phyloP scores from a whole-genome alignment of 2,113 vertebrate genomes.

The Rissa tridactyla region DNA sequence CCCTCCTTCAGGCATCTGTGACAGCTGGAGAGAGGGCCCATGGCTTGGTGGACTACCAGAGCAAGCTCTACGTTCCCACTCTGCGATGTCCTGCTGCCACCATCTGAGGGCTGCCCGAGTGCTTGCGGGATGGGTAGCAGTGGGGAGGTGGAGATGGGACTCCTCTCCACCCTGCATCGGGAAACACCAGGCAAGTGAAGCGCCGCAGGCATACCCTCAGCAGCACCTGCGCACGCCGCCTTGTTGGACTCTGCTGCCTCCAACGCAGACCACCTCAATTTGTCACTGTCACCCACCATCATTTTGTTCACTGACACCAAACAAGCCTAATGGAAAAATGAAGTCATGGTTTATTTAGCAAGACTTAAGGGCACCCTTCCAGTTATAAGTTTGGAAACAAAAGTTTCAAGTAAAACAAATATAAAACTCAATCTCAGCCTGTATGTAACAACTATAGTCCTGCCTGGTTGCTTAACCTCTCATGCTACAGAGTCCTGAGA shows the following conservation, averaged over 20 bases:
- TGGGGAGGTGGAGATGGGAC: background rate
- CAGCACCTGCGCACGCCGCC: background rate
- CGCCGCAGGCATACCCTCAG: background rate
- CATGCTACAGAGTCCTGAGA: background rate
- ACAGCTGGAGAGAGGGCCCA: background rate
- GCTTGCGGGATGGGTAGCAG: background rate
- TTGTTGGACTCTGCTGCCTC: background rate
- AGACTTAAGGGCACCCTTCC: background rate
- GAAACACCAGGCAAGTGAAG: background rate
- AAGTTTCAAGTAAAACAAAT: background rate
- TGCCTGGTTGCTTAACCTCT: background rate
- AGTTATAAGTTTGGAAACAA: background rate
- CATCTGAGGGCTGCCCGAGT: background rate
- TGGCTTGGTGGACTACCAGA: background rate
- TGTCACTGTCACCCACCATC: conserved; percentile 17
- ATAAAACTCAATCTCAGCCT: background rate
- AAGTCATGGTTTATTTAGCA: conserved; percentile 7
- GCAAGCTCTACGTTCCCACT: fast-evolving
- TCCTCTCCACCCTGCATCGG: background rate
- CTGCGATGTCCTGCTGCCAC: background rate
- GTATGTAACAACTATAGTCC: background rate
- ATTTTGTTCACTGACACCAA: background rate
- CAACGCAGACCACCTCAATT: background rate
- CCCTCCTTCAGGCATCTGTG: background rate
- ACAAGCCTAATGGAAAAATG: background rate